Base-by-base conservation (phyloP, 2,888 invertebrate genomes). In the Sinelater perroti region DNA sequence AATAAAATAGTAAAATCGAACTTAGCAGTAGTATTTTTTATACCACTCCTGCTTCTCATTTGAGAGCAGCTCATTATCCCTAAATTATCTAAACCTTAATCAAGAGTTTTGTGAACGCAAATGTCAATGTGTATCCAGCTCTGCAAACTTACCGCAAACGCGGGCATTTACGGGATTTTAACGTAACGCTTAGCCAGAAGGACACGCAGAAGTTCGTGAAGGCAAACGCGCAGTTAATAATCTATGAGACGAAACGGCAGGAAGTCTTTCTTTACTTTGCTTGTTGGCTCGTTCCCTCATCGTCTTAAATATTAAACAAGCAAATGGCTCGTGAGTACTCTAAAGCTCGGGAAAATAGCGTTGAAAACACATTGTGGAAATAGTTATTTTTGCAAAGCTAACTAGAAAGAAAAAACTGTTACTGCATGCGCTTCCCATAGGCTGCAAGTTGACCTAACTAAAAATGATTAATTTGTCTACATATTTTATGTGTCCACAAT, bases 291-390 rank as follows among this genome's bases (percentile, higher is more conserved):
- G 20, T 46, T 54, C 45, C 46, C 35, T 24, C 46, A 45, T 46
- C 46, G 54, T 46, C 46, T 54, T 54, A 54, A 54, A 54, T 54
- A 54, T 54, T 54, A 45, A 54, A 54, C 45, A 54, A 54, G 36
- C 46, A 38, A 46, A 45, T 54, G 46, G 47, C 47, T 49, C 47
- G 36, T 36, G 47, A 49, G 47, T 33, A 49, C 47, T 36, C 35
- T 49, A 49, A 49, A 54, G 46, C 54, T 54, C 33, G 36, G 36
- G 46, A 54, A 42, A 52, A 24, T 17, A 33, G 52, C 52, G 52
- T 42, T 52, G 42, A 52, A 54, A 54, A 36, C 36, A 45, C 54
- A 54, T 54, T 46, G 54, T 38, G 36, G 38, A 54, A 45, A 54
- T 46, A 36, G 54, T 54, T 54, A 54, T 54, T 36, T 36, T 46